Base-by-base conservation (phyloP, 2,888 invertebrate genomes). In the Drosophila helvetica region DNA sequence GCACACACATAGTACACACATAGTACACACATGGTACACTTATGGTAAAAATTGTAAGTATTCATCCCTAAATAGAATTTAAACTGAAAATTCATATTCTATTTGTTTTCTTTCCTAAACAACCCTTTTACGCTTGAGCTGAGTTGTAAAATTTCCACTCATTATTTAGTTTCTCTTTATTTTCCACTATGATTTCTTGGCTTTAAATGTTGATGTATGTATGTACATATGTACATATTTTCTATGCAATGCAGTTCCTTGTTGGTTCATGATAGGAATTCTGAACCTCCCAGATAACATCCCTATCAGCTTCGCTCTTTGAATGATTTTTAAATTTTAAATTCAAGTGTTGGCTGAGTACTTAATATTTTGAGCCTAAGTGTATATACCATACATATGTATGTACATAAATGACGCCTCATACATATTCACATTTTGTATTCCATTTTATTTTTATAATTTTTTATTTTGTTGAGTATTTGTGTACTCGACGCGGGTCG, bases 401-500 rank as follows among this genome's bases (percentile, higher is more conserved):
- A 46, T 10, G 52, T 45, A 46, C 27, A 30, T 30, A 25, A 19
- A 30, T 54, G 43, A 71, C 61, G 52, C 50, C 33, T 52, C 18
- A 46, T 54, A 67, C 17, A 64, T 71, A 62, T 55, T 64, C 47
- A 38, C 45, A 47, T 54, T 66, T 62, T 58, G 58, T 75, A 60
- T 69, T 75, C 48, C 58, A 64, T 52, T 66, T 81, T 69, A 68
- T 38, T 46, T 22, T 25, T 9, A 46, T 18, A 25, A 17, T n/a
- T 45, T 22, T 54, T 45, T 18, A 47, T 60, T 48, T 67, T 80
- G 61, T 38, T 74, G 46, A 69, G 56, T 59, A 53, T 79, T 74
- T 76, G 64, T 79, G 81, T 83, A 62, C 66, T 59, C 66, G 60
- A 72, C 56, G n/a, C 51, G 52, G 51, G 33, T 52, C 68, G 68